These are phyloP conservation scores for Thaleichthys pacificus DNA, from an alignment of 2,797 vertebrate species.

Conservation along the genomic window DNA sequence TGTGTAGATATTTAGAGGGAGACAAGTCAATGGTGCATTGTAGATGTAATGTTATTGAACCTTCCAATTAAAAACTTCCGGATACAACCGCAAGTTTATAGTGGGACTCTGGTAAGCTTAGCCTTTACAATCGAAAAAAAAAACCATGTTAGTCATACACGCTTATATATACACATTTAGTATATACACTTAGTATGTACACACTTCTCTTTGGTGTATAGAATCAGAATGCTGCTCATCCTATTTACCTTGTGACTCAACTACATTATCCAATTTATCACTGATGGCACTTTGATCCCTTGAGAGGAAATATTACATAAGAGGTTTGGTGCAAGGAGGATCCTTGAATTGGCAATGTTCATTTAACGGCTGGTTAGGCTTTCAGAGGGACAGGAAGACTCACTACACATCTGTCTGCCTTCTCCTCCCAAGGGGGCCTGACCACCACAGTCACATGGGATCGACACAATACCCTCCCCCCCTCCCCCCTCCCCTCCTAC, in stretches of 20 bases:
- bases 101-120: too few species aligned
- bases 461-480: neutral
- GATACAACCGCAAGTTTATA: too few species aligned
- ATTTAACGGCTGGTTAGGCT: neutral
- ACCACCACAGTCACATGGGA: neutral
- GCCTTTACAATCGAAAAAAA: too few species aligned
- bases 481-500: neutral
- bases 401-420: neutral
- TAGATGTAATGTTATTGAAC: too few species aligned
- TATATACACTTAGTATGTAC: too few species aligned
- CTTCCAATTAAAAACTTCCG: too few species aligned
- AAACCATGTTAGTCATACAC: too few species aligned
- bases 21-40: too few species aligned
- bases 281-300: neutral
- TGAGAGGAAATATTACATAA: neutral
- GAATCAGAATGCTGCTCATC: neutral
- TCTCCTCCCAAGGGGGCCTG: too few species aligned
- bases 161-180: too few species aligned
- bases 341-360: constrained; percentile 1
- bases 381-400: neutral
- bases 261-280: neutral
- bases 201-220: too few species aligned
- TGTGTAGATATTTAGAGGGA: too few species aligned
- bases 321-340: neutral
- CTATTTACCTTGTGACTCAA: neutral